These are phyloP conservation scores for Steatocranus sp. DNA, from an alignment of 2,797 vertebrate genomes.

Conservation along the genomic window DNA sequence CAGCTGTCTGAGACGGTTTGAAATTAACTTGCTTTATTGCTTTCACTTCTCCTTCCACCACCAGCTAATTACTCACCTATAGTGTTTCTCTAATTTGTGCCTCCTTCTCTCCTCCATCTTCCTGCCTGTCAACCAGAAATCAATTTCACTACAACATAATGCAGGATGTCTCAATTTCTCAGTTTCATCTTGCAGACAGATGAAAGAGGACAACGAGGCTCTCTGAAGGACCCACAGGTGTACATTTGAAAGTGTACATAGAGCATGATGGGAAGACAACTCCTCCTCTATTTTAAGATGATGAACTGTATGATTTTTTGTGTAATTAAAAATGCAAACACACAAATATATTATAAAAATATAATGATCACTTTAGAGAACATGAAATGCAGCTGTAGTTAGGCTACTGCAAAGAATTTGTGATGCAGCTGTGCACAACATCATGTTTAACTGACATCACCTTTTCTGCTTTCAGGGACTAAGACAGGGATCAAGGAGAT, in stretches of 20 bases:
- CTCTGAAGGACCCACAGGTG: neutral
- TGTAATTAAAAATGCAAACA: rapidly evolving
- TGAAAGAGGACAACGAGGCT: neutral
- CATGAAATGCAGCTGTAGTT: neutral
- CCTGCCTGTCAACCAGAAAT: neutral
- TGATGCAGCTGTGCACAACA: neutral
- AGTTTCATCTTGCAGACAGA: neutral
- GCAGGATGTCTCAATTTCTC: neutral
- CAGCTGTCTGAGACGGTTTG: neutral
- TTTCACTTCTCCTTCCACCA: neutral
- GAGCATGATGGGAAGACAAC: neutral
- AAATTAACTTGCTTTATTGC: neutral
- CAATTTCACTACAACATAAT: neutral
- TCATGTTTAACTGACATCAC: neutral
- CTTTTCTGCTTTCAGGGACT: neutral
- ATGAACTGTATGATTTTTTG: neutral
- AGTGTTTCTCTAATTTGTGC: neutral
- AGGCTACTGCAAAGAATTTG: neutral
- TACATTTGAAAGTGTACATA: neutral
- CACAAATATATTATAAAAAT: neutral
- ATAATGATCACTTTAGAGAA: rapidly evolving
- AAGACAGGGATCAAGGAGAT: neutral
- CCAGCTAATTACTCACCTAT: neutral
- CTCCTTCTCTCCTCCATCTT: neutral
- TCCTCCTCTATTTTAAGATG: neutral